These are phyloP conservation scores for Lynx canadensis DNA, from an alignment of 2,113 vertebrate species.

Conservation along the genomic window DNA sequence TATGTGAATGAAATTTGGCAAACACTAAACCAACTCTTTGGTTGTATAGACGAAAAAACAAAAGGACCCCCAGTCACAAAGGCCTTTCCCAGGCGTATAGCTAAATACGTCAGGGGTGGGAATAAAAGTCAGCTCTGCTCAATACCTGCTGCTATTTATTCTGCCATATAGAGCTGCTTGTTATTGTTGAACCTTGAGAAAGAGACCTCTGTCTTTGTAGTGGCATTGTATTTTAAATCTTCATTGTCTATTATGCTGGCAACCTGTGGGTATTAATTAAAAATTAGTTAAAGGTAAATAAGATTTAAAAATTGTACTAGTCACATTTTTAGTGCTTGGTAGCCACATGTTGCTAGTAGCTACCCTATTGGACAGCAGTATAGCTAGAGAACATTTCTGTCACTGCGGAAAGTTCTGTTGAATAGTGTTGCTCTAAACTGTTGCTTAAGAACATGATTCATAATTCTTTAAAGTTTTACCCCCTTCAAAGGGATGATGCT, in stretches of 20 bases:
- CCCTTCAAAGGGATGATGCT: constrained; percentile 11
- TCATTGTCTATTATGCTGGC: not conserved
- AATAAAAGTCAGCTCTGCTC: not conserved
- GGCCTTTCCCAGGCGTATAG: not conserved
- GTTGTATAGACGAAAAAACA: not conserved
- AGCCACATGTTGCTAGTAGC: not conserved
- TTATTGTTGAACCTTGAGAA: not conserved
- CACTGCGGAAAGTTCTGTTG: not conserved
- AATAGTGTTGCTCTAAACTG: not conserved
- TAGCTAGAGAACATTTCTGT: not conserved
- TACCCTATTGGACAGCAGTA: not conserved
- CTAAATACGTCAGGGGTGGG: not conserved
- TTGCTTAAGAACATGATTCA: constrained; percentile 14
- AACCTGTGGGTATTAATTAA: not conserved
- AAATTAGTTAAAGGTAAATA: not conserved
- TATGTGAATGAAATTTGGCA: not conserved
- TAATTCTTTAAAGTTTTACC: constrained; percentile 38
- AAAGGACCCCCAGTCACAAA: not conserved
- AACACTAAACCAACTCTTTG: not conserved
- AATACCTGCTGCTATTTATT: not conserved
- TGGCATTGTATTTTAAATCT: constrained; percentile 14
- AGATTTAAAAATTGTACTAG: not conserved
- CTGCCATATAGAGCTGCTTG: not conserved
- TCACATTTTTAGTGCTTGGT: not conserved
- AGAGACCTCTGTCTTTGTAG: not conserved